A percentile compares a stretch with the other conserved stretches of the same genome.
phyloP scores from a whole-genome alignment of 2,113 vertebrate genomes.

The Hippoglossus stenolepis region DNA sequence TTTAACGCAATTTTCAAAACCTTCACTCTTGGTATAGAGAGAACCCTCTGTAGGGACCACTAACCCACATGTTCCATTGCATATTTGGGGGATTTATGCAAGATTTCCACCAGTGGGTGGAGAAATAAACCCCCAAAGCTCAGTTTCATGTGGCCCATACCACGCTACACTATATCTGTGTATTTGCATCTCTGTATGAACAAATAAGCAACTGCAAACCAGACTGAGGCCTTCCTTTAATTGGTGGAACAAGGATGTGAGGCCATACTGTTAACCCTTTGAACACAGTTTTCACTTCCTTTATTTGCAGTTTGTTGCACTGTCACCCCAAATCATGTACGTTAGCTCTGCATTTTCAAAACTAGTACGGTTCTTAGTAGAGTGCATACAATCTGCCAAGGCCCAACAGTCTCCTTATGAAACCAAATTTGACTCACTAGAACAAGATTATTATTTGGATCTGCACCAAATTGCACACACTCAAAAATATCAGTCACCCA shows the following conservation, averaged over 20 bases:
- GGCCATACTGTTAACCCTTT: conserved; percentile 32
- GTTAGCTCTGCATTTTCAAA: too few relatives aligned
- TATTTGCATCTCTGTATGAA: conserved; percentile 49
- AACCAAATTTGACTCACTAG: too few relatives aligned
- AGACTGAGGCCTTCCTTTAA: conserved; percentile 28
- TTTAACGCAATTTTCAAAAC: not conserved
- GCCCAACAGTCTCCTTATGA: too few relatives aligned
- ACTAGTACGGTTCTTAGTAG: not conserved
- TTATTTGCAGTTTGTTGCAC: conserved; percentile 19
- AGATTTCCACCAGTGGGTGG: conserved; percentile 45
- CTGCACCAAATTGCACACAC: too few relatives aligned
- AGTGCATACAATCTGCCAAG: too few relatives aligned
- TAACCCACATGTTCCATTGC: conserved; percentile 18
- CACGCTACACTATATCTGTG: conserved; percentile 5
- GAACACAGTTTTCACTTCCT: conserved; percentile 21
- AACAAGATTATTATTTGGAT: too few relatives aligned
- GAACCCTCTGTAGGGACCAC: not conserved
- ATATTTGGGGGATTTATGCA: conserved; percentile 36
- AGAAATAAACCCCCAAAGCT: conserved; percentile 30
- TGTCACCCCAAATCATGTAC: too few relatives aligned
- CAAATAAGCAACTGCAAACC: conserved; percentile 49
- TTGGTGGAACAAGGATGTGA: conserved; percentile 34
- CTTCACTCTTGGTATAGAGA: not conserved
- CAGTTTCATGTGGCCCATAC: conserved; percentile 42
- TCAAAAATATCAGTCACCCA: too few relatives aligned